Conservation (phyloP, 2,888 invertebrate genomes). For the Kuschelorhynchus macadamiae region DNA sequence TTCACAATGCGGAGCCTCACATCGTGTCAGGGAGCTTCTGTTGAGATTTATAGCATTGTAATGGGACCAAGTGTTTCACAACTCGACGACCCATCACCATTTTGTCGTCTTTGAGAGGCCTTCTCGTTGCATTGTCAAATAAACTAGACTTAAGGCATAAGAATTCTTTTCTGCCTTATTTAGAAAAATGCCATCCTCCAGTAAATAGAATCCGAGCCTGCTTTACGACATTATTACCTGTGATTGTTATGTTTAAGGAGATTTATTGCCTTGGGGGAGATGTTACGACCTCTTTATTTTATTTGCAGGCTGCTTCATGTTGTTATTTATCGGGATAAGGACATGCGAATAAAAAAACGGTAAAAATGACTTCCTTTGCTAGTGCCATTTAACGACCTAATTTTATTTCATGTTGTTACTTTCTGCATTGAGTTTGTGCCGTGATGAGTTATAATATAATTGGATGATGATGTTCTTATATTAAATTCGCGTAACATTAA, state of each 20-base stretch:
- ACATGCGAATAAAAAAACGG: constrained; percentile 49
- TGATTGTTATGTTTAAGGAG: constrained; percentile 67
- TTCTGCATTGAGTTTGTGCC: constrained; percentile 34
- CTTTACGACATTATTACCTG: constrained; percentile 69
- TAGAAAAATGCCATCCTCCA: constrained; percentile 55
- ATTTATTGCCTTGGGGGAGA: constrained; percentile 62
- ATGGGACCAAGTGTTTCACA: constrained; percentile 76
- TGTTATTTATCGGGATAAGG: constrained; percentile 54
- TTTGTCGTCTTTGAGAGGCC: constrained; percentile 69
- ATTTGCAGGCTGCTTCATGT: constrained; percentile 50
- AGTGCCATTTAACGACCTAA: constrained; percentile 43
- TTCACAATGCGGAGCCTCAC: constrained; percentile 50
- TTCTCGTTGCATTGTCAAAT: constrained; percentile 68
- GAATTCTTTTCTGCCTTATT: constrained; percentile 58
- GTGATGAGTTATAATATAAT: constrained; percentile 31
- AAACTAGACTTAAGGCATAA: constrained; percentile 64
- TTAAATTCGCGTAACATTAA: no score
- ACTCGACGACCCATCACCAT: constrained; percentile 75
- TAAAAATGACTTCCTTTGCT: constrained; percentile 42
- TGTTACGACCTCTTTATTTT: constrained; percentile 57
- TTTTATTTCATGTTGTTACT: constrained; percentile 31
- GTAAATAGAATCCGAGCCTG: constrained; percentile 64
- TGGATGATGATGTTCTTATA: constrained; percentile 19
- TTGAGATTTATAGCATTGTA: constrained; percentile 74
- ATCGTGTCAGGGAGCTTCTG: constrained; percentile 57